Base-by-base conservation (phyloP, 2,113 vertebrate species). In the Eonycteris spelaea region DNA sequence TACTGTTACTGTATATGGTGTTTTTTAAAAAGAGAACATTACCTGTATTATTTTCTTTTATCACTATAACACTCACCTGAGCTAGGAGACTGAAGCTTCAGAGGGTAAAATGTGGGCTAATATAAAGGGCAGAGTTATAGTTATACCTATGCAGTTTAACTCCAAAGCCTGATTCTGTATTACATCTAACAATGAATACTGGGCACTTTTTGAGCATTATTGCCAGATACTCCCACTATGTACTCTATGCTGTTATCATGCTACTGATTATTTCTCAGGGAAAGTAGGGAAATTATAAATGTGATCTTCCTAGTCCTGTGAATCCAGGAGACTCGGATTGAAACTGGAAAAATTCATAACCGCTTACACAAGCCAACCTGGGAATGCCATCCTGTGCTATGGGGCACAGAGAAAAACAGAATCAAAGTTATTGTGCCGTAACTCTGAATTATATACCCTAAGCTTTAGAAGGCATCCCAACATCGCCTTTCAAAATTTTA, bases 301-400 rank as follows among this genome's bases (percentile, higher is more conserved):
- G 35, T 51, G 22, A 51, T 43, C 7, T 74, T 38, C 45, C n/a
- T 28, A 22, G 9, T 5, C 12, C 22, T 82, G 2, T 14, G 65
- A 88, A 15, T 80, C 43, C 22, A 73, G 38, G 40, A 88, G 13
- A 79, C 10, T 26, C 33, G 68, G 38, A 78, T 2, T 10, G 19
- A 93, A 79, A 73, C 4, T 63, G n/a, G 8, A 8, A 65, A 65
- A 71, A 80, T 35, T 4, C 14, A 77, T 35, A 33, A 63, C 3
- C 45, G 80, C 5, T 35, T 59, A 51, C 5, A 33, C 28, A 78
- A 61, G 18, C 13, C 5, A 67, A 43, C 1, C 5, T 22, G 16
- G 57, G 65, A 59, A 55, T 43, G 14, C 6, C 2, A 7, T 6
- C 3, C 0, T 6, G n/a, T 30, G 10, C 4, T n/a, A 6, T 11